Percentiles rank a stretch among this genome's conserved stretches.
phyloP scores from a whole-genome alignment of 2,113 vertebrate genomes.

The Shinisaurus crocodilurus region DNA sequence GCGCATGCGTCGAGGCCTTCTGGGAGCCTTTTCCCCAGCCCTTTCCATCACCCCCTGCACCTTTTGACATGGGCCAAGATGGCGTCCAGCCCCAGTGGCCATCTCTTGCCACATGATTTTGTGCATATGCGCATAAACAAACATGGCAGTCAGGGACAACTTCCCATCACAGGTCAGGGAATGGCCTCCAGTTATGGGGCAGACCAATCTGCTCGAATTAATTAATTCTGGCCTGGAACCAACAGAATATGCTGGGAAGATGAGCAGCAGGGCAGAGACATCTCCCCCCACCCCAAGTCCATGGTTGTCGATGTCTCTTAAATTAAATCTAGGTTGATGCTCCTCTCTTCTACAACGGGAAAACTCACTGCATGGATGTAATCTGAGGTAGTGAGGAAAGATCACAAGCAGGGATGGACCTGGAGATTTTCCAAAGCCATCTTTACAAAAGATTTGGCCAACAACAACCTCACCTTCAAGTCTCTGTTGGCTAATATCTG shows the following conservation, averaged over 20 bases:
- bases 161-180: not conserved
- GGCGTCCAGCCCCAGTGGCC: not conserved
- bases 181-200: not conserved
- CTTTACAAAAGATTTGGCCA: too few species aligned
- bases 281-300: not conserved
- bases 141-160: not conserved
- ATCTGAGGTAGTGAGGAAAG: not conserved
- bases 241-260: not conserved
- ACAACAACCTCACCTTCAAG: too few species aligned
- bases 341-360: not conserved
- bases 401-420: not conserved
- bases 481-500: not conserved
- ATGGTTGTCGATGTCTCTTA: not conserved
- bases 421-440: not conserved
- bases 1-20: too few species aligned
- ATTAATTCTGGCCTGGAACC: not conserved
- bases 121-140: too few species aligned
- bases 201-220: not conserved
- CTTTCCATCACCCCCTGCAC: too few species aligned
- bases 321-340: not conserved
- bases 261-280: too few species aligned
- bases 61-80: not conserved
- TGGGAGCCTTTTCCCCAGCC: not conserved
- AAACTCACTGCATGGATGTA: not conserved
- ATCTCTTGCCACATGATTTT: not conserved